phyloP scores from a whole-genome alignment of 1,140 invertebrate species.

The Micrasema longulum region DNA sequence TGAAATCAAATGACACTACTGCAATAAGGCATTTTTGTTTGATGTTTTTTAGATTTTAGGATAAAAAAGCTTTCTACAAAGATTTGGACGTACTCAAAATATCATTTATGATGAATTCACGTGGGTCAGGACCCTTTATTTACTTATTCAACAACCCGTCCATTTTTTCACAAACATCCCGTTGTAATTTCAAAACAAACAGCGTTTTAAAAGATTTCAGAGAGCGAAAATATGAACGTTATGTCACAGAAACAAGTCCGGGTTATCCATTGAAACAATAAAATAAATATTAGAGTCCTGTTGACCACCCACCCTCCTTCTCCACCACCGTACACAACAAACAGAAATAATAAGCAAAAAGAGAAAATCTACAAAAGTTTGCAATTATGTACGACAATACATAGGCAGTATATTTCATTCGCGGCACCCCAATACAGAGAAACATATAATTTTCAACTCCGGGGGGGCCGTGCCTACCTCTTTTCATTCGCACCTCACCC shows the following conservation, averaged over 20 bases:
- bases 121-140: too few relatives aligned
- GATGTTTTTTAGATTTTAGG: too few relatives aligned
- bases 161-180: too few relatives aligned
- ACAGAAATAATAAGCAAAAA: constrained; percentile 55
- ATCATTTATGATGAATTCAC: too few relatives aligned
- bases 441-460: constrained; percentile 54
- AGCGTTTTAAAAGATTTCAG: constrained; percentile 1
- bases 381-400: constrained; percentile 55
- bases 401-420: constrained; percentile 54
- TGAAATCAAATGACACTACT: too few relatives aligned
- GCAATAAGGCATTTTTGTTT: too few relatives aligned
- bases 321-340: constrained; percentile 49
- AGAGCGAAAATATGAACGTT: background rate
- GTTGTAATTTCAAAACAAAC: too few relatives aligned
- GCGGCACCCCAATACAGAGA: constrained; percentile 45
- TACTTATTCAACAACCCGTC: too few relatives aligned
- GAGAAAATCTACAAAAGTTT: constrained; percentile 55
- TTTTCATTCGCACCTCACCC: constrained; percentile 48
- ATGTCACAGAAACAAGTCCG: constrained; percentile 15
- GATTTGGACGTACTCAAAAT: too few relatives aligned
- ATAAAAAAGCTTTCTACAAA: too few relatives aligned
- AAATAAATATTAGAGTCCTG: constrained; percentile 31
- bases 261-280: constrained; percentile 30
- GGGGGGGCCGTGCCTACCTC: constrained; percentile 36
- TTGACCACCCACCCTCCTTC: constrained; percentile 19